Evolutionary conservation across 2,888 invertebrate species (phyloP).

Genomic region (Pycnomerus fuliginosus): DNA sequence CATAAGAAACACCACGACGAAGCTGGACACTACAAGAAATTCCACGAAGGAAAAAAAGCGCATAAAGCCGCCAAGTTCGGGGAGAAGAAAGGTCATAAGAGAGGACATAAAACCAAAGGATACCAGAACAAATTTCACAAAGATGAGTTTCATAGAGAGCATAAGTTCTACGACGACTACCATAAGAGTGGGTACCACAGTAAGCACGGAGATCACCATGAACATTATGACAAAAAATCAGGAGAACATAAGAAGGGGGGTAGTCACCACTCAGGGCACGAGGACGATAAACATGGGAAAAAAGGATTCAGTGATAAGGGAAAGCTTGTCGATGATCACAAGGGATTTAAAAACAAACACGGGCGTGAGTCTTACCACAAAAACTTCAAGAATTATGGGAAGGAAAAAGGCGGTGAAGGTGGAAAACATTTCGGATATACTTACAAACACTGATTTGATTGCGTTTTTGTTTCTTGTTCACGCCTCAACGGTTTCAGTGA

Average conservation of each 20-base stretch:
- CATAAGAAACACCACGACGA: conserved; percentile 66
- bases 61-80: conserved; percentile 69
- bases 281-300: conserved; percentile 63
- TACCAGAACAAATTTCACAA: conserved; percentile 78
- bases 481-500: conserved; percentile 5
- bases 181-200: conserved; percentile 71
- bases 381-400: conserved; percentile 56
- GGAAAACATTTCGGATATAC: conserved; percentile 23
- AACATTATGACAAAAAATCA: conserved; percentile 64
- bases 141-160: conserved; percentile 76
- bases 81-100: conserved; percentile 75
- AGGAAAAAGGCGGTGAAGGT: conserved; percentile 61
- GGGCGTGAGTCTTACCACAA: conserved; percentile 66
- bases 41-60: conserved; percentile 67
- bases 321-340: conserved; percentile 64
- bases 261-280: conserved; percentile 62
- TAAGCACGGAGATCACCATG: conserved; percentile 67
- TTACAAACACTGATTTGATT: conserved; percentile 10
- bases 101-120: conserved; percentile 75
- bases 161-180: conserved; percentile 74
- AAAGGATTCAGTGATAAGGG: conserved; percentile 67
- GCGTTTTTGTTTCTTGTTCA: not conserved
- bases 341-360: conserved; percentile 61
- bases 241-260: conserved; percentile 67
- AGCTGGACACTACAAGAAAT: conserved; percentile 63